Conservation (phyloP, 92 coral and sea anemone genomes). For the Micromussa lordhowensis region DNA sequence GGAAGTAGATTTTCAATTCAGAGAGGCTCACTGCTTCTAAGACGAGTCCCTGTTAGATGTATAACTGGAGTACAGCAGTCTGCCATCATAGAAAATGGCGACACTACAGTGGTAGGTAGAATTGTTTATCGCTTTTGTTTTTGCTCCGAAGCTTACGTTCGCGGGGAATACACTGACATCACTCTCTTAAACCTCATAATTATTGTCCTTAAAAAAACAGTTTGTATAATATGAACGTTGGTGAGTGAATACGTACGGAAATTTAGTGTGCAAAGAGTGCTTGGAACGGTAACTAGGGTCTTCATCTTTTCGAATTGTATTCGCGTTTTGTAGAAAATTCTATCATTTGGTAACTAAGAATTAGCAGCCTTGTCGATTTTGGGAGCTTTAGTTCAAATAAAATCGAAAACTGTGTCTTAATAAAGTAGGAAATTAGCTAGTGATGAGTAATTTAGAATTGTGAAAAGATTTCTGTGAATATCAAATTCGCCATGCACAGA, state of each 20-base stretch:
- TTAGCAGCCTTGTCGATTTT: not conserved
- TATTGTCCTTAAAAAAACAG: not conserved
- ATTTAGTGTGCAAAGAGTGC: not conserved
- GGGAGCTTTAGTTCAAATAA: not conserved
- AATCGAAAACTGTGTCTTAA: not conserved
- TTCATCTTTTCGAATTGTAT: not conserved
- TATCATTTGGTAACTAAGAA: not conserved
- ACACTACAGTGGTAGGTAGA: slow-evolving; percentile 35
- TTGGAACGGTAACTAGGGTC: not conserved
- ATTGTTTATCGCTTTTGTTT: not conserved
- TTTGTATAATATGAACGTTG: not conserved
- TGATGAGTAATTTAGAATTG: not conserved
- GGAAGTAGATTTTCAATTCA: slow-evolving; percentile 23
- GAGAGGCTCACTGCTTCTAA: slow-evolving; percentile 36
- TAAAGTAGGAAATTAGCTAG: not conserved
- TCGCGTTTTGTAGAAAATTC: not conserved
- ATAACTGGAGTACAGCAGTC: slow-evolving; percentile 1
- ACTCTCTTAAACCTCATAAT: not conserved
- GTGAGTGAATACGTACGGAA: not conserved
- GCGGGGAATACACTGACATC: not conserved
- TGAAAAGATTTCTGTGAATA: not conserved
- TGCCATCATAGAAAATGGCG: slow-evolving; percentile 37
- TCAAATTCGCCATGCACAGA: not conserved
- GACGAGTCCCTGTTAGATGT: slow-evolving; percentile 31
- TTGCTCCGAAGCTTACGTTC: not conserved